phyloP scores from a whole-genome alignment of 2,888 invertebrate genomes.

The Lasioglossum calceatum region DNA sequence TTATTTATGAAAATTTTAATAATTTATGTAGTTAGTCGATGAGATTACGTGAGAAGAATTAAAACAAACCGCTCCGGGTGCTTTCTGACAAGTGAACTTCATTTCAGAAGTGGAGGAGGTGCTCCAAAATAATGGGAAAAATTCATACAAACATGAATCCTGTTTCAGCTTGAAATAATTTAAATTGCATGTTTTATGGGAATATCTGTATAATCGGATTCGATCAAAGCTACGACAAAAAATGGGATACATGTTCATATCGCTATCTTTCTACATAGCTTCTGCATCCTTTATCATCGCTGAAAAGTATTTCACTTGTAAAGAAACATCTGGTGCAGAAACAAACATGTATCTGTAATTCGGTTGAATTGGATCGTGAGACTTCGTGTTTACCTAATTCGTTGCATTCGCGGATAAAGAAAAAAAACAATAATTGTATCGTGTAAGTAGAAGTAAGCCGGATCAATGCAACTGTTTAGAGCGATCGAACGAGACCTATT shows the following conservation, averaged over 20 bases:
- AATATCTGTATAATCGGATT: background rate
- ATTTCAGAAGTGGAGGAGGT: background rate
- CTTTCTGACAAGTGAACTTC: background rate
- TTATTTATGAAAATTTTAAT: conserved; percentile 25
- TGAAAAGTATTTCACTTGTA: background rate
- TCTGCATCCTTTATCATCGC: background rate
- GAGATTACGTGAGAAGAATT: background rate
- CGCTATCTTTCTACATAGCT: background rate
- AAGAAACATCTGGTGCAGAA: background rate
- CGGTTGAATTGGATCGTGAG: conserved; percentile 60
- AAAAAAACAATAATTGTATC: conserved; percentile 64
- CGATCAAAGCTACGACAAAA: no score
- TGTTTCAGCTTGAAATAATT: background rate
- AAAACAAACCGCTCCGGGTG: background rate
- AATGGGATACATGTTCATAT: background rate
- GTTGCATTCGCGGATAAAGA: conserved; percentile 67
- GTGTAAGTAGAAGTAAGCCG: conserved; percentile 71
- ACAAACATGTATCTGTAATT: conserved; percentile 15
- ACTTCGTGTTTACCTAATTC: conserved; percentile 73
- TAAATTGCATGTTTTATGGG: background rate
- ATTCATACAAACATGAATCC: background rate
- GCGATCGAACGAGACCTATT: conserved; percentile 58
- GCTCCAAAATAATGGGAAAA: background rate
- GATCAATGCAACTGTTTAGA: conserved; percentile 74
- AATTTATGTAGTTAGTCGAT: conserved; percentile 13